These are phyloP conservation scores for Rhopilema esculentum DNA, from an alignment of 30 jellyfish, hydroid and myxozoan species.

Conservation along the genomic window DNA sequence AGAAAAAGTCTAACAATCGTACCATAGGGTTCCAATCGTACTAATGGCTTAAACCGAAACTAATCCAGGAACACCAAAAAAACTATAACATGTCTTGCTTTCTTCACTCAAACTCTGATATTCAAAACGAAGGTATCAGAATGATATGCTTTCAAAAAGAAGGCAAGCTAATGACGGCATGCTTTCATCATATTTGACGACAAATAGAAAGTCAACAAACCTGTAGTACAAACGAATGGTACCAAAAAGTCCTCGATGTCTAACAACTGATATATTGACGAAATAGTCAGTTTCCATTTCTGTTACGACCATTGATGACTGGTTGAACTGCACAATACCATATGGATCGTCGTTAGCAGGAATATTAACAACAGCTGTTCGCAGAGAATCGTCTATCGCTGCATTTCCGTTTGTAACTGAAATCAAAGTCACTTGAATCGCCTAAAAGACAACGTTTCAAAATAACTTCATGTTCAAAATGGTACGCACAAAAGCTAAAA, in stretches of 20 bases:
- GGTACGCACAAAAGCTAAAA: neutral
- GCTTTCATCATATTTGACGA: no score
- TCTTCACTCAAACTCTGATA: no score
- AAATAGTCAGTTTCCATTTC: constrained; percentile 41
- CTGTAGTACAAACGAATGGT: constrained; percentile 65
- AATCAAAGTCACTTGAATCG: constrained; percentile 39
- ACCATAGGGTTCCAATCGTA: no score
- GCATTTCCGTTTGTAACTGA: constrained; percentile 73
- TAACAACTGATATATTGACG: constrained; percentile 42
- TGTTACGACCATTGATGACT: constrained; percentile 28
- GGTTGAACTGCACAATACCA: constrained; percentile 77
- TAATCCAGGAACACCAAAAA: no score
- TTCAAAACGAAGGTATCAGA: no score
- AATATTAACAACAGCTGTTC: constrained; percentile 48
- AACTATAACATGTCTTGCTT: no score
- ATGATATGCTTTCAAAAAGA: no score
- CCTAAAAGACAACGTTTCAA: constrained; percentile 36
- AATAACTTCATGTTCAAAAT: no score
- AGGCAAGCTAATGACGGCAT: no score
- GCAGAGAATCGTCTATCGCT: constrained; percentile 34
- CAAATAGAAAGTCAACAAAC: constrained; percentile 41
- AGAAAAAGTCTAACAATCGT: no score
- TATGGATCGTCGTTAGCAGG: constrained; percentile 86
- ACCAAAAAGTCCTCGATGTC: constrained; percentile 82
- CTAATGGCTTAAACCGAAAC: no score